Evolutionary conservation across 1,140 invertebrate species (phyloP), one percentile per base, ranked within the genome.

Genomic region (Dysdera silvatica): DNA sequence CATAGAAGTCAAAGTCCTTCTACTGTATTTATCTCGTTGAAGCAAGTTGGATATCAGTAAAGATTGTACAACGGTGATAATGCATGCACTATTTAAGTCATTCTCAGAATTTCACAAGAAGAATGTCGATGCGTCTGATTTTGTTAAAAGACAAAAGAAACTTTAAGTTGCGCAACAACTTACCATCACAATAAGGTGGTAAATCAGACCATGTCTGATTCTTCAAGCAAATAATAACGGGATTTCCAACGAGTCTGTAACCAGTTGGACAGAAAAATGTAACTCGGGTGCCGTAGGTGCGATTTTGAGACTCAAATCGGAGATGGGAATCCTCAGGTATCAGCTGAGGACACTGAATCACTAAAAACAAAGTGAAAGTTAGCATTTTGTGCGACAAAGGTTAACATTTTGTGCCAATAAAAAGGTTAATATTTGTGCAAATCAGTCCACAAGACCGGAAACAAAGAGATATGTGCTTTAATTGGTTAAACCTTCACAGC

Each of bases 181-280:
- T 63, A 69, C 68, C 66, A 57, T 69, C 62, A 43, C 68, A 69
- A 10, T 35, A 41, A 1, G 68, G 68, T 14, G 56, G 18, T 1
- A 20, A n/a, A 29, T 69, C 55, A 23, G 63, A 87, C 89, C 89
- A 93, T 54, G 78, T 81, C 45, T 87, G 87, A 70, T 85, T 82
- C 29, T 83, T 78, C 71, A 85, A 82, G 73, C 89, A 92, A 71
- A 85, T 84, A 43, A 91, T 80, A 40, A 82, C 85, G 2, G 85
- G 82, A 26, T 82, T 76, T 7, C 89, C 89, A 32, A 80, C 79
- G 26, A 91, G 79, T 60, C 81, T 79, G 72, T 89, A 87, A 40
- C 89, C 88, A 82, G 86, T 88, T 56, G 88, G 82, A 71, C 89
- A 92, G 48, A 83, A 82, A 76, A 91, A 91, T 24, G 86, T 80